Evolutionary conservation across 2,888 invertebrate species (phyloP).

Genomic region (Bruchidius siliquastri): DNA sequence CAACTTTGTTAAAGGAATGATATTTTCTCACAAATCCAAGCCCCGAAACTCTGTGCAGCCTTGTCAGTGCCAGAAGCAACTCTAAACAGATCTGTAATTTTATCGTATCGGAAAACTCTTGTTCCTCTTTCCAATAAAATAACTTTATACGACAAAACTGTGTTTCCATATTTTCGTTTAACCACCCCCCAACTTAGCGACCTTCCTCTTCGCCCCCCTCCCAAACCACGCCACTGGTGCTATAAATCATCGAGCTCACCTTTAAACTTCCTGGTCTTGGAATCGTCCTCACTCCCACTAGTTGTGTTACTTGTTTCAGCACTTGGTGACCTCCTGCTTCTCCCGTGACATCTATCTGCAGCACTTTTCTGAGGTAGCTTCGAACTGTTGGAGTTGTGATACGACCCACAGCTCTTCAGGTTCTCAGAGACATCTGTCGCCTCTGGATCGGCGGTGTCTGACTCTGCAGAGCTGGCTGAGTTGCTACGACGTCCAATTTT

Average conservation of each 20-base stretch:
- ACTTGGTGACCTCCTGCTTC: slow-evolving; percentile 46
- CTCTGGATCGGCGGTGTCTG: slow-evolving; percentile 47
- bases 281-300: slow-evolving; percentile 43
- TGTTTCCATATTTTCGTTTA: no score
- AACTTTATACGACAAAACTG: no score
- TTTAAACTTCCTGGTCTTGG: slow-evolving; percentile 29
- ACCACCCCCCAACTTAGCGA: no score
- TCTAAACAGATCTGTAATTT: no score
- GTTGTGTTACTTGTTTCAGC: slow-evolving; percentile 39
- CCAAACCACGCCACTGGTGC: no score
- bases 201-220: no score
- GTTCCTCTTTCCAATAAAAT: no score
- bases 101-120: no score
- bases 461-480: slow-evolving; percentile 49
- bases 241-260: slow-evolving; percentile 19
- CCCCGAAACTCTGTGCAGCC: no score
- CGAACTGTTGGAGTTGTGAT: slow-evolving; percentile 30
- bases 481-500: slow-evolving; percentile 42
- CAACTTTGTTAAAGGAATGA: no score
- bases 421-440: slow-evolving; percentile 43
- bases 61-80: no score
- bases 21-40: no score
- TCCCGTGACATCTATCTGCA: slow-evolving; percentile 19
- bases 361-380: slow-evolving; percentile 37
- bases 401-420: slow-evolving; percentile 37